Percentiles rank a stretch among this genome's conserved stretches.
These are phyloP conservation scores for Caenorhabditis wallacei DNA, from an alignment of 2,888 invertebrate species.

Conservation along the genomic window DNA sequence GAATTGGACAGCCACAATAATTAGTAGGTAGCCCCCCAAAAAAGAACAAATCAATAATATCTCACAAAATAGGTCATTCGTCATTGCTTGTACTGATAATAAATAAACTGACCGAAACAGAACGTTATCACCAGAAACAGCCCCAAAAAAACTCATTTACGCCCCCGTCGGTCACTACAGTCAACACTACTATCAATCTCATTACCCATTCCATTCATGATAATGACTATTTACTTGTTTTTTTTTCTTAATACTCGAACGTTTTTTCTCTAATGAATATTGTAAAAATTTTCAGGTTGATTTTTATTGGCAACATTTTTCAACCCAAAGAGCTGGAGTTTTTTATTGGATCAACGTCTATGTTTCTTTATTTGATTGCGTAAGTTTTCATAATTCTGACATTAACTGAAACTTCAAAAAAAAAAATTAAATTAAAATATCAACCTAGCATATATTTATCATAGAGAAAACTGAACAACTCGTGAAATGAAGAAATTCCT, in stretches of 20 bases:
- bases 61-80: constrained; percentile 34
- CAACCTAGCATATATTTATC: too few relatives aligned
- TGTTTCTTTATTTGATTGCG: constrained; percentile 64
- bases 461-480: too few relatives aligned
- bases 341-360: constrained; percentile 60
- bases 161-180: constrained; percentile 16
- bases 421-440: too few relatives aligned
- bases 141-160: constrained; percentile 1
- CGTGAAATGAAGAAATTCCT: too few relatives aligned
- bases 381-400: constrained; percentile 38
- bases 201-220: too few relatives aligned
- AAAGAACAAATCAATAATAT: not conserved
- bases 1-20: not conserved
- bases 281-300: constrained; percentile 47
- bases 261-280: not conserved
- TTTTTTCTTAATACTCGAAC: not conserved
- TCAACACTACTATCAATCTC: constrained; percentile 27
- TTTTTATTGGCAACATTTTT: constrained; percentile 48
- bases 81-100: constrained; percentile 17
- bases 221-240: too few relatives aligned
- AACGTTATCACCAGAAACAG: constrained; percentile 20
- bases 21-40: not conserved
- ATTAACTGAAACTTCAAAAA: not conserved
- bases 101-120: constrained; percentile 29
- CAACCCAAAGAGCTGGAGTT: constrained; percentile 62